Evolutionary conservation across 2,797 vertebrate species (phyloP).

Genomic region (Geotrypetes seraphini): DNA sequence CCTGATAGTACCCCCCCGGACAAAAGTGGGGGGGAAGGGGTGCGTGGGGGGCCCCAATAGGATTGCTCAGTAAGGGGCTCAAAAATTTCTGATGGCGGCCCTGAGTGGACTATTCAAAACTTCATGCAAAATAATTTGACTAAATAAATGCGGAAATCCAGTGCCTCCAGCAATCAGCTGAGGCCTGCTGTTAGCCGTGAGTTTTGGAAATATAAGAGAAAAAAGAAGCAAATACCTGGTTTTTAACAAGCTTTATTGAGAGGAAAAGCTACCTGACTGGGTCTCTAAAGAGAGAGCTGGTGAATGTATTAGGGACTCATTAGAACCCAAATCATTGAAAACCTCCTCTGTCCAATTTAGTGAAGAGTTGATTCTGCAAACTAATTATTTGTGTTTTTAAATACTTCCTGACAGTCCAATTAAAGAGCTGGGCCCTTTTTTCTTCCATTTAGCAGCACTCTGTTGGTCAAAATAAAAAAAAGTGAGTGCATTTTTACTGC

Average conservation of each 20-base stretch:
- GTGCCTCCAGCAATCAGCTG: too few species aligned
- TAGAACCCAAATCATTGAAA: slow-evolving; percentile 49
- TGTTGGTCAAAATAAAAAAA: slow-evolving; percentile 44
- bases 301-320: slow-evolving; percentile 60
- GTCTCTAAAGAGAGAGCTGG: not conserved
- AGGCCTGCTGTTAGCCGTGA: too few species aligned
- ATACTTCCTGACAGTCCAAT: slow-evolving; percentile 25
- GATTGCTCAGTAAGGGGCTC: too few species aligned
- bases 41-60: too few species aligned
- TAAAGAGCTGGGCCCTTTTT: slow-evolving; percentile 28
- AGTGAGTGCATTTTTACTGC: slow-evolving; percentile 61
- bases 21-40: too few species aligned
- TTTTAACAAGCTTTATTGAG: slow-evolving; percentile 8
- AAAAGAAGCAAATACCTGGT: not conserved
- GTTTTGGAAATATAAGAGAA: too few species aligned
- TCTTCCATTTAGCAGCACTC: slow-evolving; percentile 38
- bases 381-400: slow-evolving; percentile 63
- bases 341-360: slow-evolving; percentile 44
- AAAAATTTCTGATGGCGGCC: too few species aligned
- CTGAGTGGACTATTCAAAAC: too few species aligned
- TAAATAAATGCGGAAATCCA: too few species aligned
- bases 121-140: too few species aligned
- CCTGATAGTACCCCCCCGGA: too few species aligned
- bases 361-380: slow-evolving; percentile 57
- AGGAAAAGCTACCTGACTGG: slow-evolving; percentile 13